Conservation (phyloP, 2,113 vertebrate species). For the Urocynchramus pylzowi region DNA sequence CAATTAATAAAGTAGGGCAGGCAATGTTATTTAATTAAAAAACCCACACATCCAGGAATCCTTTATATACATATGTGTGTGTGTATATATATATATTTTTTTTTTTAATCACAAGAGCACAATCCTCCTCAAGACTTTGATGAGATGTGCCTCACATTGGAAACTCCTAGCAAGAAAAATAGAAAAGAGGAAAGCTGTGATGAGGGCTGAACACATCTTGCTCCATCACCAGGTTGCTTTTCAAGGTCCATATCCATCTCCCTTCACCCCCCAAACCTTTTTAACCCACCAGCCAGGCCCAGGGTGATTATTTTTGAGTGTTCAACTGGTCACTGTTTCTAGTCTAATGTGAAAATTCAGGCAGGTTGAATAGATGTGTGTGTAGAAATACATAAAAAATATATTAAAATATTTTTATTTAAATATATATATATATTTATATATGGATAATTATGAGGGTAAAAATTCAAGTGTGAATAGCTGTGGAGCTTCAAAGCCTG, state of each 20-base stretch:
- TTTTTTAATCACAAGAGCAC: slow-evolving; percentile 1
- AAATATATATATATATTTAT: background rate
- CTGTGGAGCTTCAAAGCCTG: background rate
- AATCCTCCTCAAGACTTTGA: slow-evolving; percentile 12
- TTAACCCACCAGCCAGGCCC: background rate
- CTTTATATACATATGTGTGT: background rate
- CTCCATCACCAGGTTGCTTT: background rate
- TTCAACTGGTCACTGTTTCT: background rate
- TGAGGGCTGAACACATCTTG: background rate
- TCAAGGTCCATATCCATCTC: background rate
- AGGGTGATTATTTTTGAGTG: background rate
- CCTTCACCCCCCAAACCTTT: background rate
- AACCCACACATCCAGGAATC: background rate
- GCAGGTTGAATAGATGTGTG: background rate
- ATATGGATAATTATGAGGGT: background rate
- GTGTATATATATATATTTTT: background rate
- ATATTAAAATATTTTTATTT: no score
- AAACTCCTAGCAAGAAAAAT: background rate
- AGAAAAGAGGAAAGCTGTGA: background rate
- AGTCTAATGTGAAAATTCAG: background rate
- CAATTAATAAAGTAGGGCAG: slow-evolving; percentile 64
- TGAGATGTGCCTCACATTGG: background rate
- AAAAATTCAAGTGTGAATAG: background rate
- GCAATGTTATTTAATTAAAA: slow-evolving; percentile 61
- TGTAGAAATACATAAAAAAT: no score